These are phyloP conservation scores for Acrossocheilus wenchowensis DNA, from an alignment of 2,797 vertebrate genomes.

Conservation along the genomic window DNA sequence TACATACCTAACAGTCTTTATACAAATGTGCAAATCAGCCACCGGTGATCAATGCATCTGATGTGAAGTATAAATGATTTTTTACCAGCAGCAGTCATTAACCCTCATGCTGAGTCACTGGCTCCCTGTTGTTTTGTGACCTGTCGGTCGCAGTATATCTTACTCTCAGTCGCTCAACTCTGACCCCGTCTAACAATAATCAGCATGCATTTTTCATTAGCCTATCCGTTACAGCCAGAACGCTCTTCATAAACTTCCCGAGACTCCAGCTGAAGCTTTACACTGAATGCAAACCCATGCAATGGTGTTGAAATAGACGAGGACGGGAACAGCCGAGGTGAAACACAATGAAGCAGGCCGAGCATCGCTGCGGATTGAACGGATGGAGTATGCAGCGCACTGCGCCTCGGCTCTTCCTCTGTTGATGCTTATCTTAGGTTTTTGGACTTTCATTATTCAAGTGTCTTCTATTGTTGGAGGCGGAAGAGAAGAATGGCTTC, in stretches of 20 bases:
- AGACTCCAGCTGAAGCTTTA: conserved; percentile 48
- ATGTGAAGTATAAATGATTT: background rate
- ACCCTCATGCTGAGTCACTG: conserved; percentile 27
- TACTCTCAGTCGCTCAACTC: conserved; percentile 75
- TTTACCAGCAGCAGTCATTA: background rate
- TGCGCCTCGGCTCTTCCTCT: background rate
- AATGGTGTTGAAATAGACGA: background rate
- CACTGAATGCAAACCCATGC: background rate
- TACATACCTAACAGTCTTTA: background rate
- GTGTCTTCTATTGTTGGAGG: conserved; percentile 10
- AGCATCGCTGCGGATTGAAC: background rate
- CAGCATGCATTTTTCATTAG: conserved; percentile 78
- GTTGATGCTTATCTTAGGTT: background rate
- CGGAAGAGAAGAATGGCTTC: background rate
- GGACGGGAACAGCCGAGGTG: background rate
- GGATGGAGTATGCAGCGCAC: background rate
- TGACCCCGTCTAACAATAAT: conserved; percentile 73
- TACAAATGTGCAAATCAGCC: background rate
- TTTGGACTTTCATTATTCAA: background rate
- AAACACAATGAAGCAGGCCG: background rate
- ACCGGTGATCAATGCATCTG: background rate
- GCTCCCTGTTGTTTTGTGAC: conserved; percentile 22
- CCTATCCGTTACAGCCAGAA: conserved; percentile 73
- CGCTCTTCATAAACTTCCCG: conserved; percentile 44
- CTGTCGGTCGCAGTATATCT: conserved; percentile 61